Percentiles rank a stretch among this genome's conserved stretches.
Conservation (phyloP, 1,140 invertebrate genomes). For the Brachionus angularis region DNA sequence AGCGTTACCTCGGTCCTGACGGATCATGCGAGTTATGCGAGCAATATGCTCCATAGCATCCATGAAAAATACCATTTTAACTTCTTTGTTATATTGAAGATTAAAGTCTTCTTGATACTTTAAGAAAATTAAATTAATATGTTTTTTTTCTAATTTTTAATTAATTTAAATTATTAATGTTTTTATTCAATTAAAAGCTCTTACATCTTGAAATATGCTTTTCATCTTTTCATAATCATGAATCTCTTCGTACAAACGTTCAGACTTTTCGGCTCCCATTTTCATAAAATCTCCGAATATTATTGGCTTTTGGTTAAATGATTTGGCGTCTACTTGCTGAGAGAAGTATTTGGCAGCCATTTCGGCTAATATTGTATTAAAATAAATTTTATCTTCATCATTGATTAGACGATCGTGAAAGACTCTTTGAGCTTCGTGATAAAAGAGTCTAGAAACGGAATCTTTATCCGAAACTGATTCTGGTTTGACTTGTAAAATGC, state of each 20-base stretch:
- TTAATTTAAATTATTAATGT: neutral
- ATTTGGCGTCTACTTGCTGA: slow-evolving; percentile 51
- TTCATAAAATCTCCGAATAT: slow-evolving; percentile 59
- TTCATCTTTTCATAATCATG: slow-evolving; percentile 53
- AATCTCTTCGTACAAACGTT: slow-evolving; percentile 57
- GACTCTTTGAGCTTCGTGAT: slow-evolving; percentile 57
- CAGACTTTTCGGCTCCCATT: slow-evolving; percentile 51
- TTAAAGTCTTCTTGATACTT: slow-evolving; percentile 44
- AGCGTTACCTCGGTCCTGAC: slow-evolving; percentile 57
- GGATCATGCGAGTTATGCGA: slow-evolving; percentile 57
- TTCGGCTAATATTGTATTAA: slow-evolving; percentile 56
- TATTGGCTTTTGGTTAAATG: slow-evolving; percentile 55
- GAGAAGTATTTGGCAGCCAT: slow-evolving; percentile 57
- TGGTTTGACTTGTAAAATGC: slow-evolving; percentile 52
- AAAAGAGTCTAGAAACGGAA: slow-evolving; percentile 55
- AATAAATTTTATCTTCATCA: slow-evolving; percentile 57
- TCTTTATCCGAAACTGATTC: slow-evolving; percentile 26
- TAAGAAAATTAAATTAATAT: neutral
- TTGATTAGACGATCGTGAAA: slow-evolving; percentile 59
- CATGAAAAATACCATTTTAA: slow-evolving; percentile 58
- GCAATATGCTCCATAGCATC: slow-evolving; percentile 58
- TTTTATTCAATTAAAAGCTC: slow-evolving; percentile 22
- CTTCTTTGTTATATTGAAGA: slow-evolving; percentile 40
- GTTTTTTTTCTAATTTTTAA: no score
- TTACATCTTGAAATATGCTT: slow-evolving; percentile 54